Evolutionary conservation across 1,140 invertebrate species (phyloP).

Genomic region (Saccostrea echinata): DNA sequence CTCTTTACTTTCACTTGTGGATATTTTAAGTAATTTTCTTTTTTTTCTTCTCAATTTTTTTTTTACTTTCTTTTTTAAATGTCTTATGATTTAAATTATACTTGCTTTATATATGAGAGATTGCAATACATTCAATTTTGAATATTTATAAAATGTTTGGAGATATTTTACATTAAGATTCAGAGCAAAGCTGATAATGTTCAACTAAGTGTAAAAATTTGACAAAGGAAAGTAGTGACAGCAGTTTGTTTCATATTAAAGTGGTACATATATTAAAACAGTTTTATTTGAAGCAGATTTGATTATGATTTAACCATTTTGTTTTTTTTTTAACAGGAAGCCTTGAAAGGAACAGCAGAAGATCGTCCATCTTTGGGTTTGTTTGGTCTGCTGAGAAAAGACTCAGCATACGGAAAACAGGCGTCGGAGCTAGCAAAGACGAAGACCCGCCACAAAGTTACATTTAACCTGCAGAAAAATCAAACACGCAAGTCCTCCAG

Average conservation of each 20-base stretch:
- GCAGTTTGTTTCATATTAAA: too few relatives aligned
- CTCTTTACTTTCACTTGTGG: background rate
- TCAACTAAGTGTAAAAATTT: too few relatives aligned
- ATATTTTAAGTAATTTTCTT: background rate
- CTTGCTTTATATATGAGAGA: too few relatives aligned
- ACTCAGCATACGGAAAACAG: slow-evolving; percentile 59
- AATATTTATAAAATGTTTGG: too few relatives aligned
- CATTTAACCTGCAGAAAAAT: slow-evolving; percentile 67
- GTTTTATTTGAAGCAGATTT: background rate
- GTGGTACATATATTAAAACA: too few relatives aligned
- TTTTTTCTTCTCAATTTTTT: background rate
- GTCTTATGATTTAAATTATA: too few relatives aligned
- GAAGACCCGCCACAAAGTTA: slow-evolving; percentile 68
- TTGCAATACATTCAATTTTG: too few relatives aligned
- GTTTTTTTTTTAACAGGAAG: slow-evolving; percentile 42
- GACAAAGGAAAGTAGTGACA: too few relatives aligned
- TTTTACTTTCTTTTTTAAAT: background rate
- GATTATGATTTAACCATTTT: background rate
- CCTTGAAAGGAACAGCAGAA: slow-evolving; percentile 63
- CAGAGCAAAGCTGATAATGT: too few relatives aligned
- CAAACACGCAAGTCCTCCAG: slow-evolving; percentile 57
- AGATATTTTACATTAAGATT: too few relatives aligned
- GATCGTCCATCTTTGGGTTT: slow-evolving; percentile 67
- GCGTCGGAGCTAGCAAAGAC: slow-evolving; percentile 51
- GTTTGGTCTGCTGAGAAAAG: slow-evolving; percentile 70